These are phyloP conservation scores for Minunthozetes semirufus DNA, from an alignment of 2,888 invertebrate genomes.

Conservation along the genomic window DNA sequence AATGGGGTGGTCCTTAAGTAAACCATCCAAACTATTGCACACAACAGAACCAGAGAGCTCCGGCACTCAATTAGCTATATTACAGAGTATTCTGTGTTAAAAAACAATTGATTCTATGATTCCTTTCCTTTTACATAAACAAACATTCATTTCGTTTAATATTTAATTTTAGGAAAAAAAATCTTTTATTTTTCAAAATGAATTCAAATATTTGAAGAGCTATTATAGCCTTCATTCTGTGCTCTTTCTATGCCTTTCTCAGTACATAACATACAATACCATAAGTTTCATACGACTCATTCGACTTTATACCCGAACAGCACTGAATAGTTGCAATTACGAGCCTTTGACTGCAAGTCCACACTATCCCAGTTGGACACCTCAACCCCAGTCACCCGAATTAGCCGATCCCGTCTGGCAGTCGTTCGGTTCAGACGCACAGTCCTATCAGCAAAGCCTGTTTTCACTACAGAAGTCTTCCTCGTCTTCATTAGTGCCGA, in stretches of 20 bases:
- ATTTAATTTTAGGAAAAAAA: background rate
- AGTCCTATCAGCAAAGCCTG: background rate
- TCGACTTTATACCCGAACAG: background rate
- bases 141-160: background rate
- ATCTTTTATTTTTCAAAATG: background rate
- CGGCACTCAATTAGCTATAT: too few species aligned
- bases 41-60: background rate
- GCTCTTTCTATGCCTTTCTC: background rate
- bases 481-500: background rate
- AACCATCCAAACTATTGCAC: background rate
- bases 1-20: background rate
- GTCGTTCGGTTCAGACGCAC: too few species aligned
- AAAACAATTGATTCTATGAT: too few species aligned
- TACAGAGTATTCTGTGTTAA: background rate
- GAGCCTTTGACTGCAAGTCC: background rate
- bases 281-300: background rate
- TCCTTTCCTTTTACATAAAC: too few species aligned
- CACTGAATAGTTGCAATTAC: background rate
- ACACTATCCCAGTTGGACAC: constrained; percentile 12
- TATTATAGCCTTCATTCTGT: constrained; percentile 8
- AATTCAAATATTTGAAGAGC: background rate
- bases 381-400: background rate
- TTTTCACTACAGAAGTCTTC: constrained; percentile 3
- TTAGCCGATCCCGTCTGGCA: too few species aligned
- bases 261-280: background rate